These are phyloP conservation scores for Phaenicophaeus curvirostris DNA, from an alignment of 2,797 vertebrate species.

Conservation along the genomic window DNA sequence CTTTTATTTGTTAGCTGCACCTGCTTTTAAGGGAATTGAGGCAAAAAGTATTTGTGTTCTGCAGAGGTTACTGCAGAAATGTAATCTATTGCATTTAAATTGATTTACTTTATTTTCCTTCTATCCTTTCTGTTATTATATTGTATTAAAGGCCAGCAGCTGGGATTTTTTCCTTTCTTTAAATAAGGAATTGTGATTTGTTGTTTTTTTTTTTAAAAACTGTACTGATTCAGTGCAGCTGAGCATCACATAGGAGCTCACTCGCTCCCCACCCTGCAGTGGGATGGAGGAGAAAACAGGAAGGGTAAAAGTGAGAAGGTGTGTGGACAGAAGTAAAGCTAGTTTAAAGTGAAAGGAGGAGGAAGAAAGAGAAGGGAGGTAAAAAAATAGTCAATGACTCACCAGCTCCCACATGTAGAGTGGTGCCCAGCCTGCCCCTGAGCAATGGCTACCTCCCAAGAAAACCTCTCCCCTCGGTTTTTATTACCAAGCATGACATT, in stretches of 20 bases:
- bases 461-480: not conserved
- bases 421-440: not conserved
- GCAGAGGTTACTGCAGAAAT: not conserved
- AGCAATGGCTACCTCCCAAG: not conserved
- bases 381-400: not conserved
- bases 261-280: fast-evolving
- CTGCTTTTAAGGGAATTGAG: not conserved
- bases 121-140: not conserved
- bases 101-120: not conserved
- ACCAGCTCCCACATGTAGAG: not conserved
- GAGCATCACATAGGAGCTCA: not conserved
- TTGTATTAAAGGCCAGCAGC: not conserved
- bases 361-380: not conserved
- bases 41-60: not conserved
- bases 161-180: not conserved
- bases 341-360: not conserved
- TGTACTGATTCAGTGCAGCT: not conserved
- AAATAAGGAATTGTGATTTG: not conserved
- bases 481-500: not conserved
- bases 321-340: not conserved
- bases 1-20: not conserved
- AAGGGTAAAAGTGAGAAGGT: not conserved
- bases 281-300: not conserved
- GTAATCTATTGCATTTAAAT: not conserved
- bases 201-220: not conserved